Evolutionary conservation across 1,140 invertebrate genomes (phyloP).

Genomic region (Heliconius himera): DNA sequence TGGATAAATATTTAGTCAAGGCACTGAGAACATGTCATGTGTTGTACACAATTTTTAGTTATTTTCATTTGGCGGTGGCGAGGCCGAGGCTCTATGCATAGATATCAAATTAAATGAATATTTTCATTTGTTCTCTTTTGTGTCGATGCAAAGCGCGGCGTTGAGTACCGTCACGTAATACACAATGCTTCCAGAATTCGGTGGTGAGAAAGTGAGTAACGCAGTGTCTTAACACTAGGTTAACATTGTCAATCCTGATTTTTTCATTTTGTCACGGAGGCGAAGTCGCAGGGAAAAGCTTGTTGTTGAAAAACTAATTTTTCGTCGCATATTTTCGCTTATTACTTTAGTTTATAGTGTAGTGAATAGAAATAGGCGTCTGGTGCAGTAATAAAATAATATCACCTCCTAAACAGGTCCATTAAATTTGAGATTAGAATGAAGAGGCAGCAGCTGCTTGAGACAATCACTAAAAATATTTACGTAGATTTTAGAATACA

Average conservation of each 20-base stretch:
- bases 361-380: slow-evolving; percentile 21
- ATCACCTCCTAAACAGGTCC: slow-evolving; percentile 36
- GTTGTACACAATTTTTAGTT: too few relatives aligned
- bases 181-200: background rate
- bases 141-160: background rate
- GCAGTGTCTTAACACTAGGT: too few relatives aligned
- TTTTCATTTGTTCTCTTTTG: background rate
- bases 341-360: background rate
- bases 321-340: background rate
- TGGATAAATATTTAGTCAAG: too few relatives aligned
- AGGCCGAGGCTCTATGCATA: too few relatives aligned
- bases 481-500: slow-evolving; percentile 23
- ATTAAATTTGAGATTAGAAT: slow-evolving; percentile 40
- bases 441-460: slow-evolving; percentile 31
- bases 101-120: background rate
- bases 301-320: background rate
- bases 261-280: background rate
- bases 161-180: background rate
- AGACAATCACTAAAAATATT: slow-evolving; percentile 32
- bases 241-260: background rate
- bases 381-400: slow-evolving; percentile 36
- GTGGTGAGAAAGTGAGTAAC: too few relatives aligned
- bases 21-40: too few relatives aligned
- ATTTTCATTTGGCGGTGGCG: too few relatives aligned
- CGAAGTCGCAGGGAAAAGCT: background rate